Evolutionary conservation across 2,888 invertebrate species (phyloP), one percentile per base, ranked within the genome.

Genomic region (Leptopilina myrica): DNA sequence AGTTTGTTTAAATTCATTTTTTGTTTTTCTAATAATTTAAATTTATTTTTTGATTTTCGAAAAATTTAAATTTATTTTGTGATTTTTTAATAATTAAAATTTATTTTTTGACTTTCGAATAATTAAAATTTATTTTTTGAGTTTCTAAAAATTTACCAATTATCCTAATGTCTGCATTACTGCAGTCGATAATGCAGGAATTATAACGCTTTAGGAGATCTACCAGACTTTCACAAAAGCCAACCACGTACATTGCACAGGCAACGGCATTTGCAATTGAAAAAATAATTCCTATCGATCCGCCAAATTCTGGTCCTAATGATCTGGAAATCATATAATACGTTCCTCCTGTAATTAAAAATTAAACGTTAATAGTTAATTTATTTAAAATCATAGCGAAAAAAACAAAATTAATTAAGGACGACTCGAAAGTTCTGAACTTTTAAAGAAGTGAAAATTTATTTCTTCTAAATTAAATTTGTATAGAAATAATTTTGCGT

Each of bases 281-380:
- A 93, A 99, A 99, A 87, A 99, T 98, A 46, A 99, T 92, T 0
- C 99, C 99, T 85, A 99, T 99, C 2, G 98, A 96, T 3, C 97
- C 97, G 1, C 99, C 99, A 90, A 98, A 99, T 93, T 99, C 99
- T 0, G 99, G 99, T 0, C 99, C 99, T 85, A 99, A 92, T 15
- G 98, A 98, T 81, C 99, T 94, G 4, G 98, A 98, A 93, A 99
- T 99, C 98, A 99, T 97, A 92, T 98, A 99, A 92, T 99, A 99
- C 0, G 99, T 98, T 76, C 99, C 99, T 87, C 99, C 99, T 91
- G 90, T 80, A 84, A 64, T 40, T 76, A 62, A 59, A n/a, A 59
- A 59, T 20, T 20, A 65, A 65, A 59, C 8, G 14, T 40, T 14
- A 59, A 40, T 40, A n/a, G 26, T 4, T 49, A 49, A 49, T 49